phyloP scores from a whole-genome alignment of 2,888 invertebrate species.

The Acanthosoma haemorrhoidale region DNA sequence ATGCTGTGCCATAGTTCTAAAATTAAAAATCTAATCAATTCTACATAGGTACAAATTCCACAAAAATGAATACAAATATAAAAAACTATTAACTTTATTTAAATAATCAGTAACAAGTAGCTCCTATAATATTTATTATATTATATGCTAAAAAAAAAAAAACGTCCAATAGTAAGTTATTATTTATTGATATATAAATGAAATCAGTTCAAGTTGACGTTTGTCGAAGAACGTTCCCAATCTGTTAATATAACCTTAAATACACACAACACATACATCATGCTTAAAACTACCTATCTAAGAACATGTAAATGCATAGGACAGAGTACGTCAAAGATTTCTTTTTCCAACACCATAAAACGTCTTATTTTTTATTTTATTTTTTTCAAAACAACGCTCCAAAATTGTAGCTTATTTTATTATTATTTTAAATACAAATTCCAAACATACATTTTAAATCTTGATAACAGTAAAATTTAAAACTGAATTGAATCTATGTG shows the following conservation, averaged over 20 bases:
- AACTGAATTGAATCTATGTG: conserved; percentile 7
- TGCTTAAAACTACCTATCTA: conserved; percentile 2
- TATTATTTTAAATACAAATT: not conserved
- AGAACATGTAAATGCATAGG: conserved; percentile 4
- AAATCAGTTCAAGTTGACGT: conserved; percentile 4
- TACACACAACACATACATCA: conserved; percentile 7
- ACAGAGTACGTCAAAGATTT: not conserved
- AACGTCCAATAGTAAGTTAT: conserved; percentile 4
- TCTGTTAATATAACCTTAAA: conserved; percentile 2
- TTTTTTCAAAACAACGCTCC: not conserved
- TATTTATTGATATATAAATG: not conserved
- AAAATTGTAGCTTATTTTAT: not conserved
- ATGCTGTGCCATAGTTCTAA: too few species aligned
- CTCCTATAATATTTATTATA: conserved; percentile 10
- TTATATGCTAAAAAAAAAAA: conserved; percentile 9
- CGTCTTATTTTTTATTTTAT: not conserved
- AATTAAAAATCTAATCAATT: too few species aligned
- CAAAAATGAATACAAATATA: not conserved
- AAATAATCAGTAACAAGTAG: conserved; percentile 21
- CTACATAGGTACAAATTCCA: too few species aligned
- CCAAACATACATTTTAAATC: not conserved
- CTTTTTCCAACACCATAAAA: not conserved
- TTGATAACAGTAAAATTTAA: not conserved
- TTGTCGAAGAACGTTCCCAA: not conserved
- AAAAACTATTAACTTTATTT: conserved; percentile 26